A percentile compares a stretch with the other conserved stretches of the same genome.
Conservation (phyloP, 2,113 vertebrate genomes). For the Butorides virescens region DNA sequence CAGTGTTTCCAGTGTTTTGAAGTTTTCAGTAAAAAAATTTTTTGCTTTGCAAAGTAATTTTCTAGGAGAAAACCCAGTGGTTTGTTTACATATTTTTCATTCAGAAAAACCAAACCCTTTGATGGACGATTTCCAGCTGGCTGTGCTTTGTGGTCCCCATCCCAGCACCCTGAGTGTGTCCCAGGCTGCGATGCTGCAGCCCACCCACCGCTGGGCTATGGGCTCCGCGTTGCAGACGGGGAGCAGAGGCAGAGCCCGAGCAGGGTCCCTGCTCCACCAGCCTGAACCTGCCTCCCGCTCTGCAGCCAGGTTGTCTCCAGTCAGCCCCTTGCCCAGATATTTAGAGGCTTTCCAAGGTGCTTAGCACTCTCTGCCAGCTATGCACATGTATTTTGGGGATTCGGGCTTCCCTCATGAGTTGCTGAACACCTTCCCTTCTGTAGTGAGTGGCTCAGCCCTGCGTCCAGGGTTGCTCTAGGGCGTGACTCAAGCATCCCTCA, state of each 20-base stretch:
- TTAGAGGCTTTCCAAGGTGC: neutral
- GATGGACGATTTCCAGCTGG: neutral
- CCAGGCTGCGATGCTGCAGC: neutral
- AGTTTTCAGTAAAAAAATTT: neutral
- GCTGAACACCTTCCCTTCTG: neutral
- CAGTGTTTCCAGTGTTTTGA: neutral
- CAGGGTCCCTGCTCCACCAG: neutral
- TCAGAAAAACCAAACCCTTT: neutral
- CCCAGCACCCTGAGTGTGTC: neutral
- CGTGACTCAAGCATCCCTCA: neutral
- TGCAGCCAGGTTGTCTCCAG: neutral
- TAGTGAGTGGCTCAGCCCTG: neutral
- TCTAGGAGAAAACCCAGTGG: neutral
- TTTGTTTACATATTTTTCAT: neutral
- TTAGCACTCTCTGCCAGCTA: neutral
- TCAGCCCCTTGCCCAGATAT: neutral
- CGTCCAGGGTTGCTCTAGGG: neutral
- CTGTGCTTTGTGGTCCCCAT: neutral
- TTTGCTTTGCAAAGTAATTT: neutral
- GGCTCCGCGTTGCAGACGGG: fast-evolving
- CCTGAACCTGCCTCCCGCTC: neutral
- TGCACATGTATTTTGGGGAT: neutral
- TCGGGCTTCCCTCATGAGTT: neutral
- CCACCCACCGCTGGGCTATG: neutral
- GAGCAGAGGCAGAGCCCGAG: neutral